Evolutionary conservation across 1,140 invertebrate genomes (phyloP), one percentile per base, ranked within the genome.

Genomic region (Aphaenogaster ashmeadi): DNA sequence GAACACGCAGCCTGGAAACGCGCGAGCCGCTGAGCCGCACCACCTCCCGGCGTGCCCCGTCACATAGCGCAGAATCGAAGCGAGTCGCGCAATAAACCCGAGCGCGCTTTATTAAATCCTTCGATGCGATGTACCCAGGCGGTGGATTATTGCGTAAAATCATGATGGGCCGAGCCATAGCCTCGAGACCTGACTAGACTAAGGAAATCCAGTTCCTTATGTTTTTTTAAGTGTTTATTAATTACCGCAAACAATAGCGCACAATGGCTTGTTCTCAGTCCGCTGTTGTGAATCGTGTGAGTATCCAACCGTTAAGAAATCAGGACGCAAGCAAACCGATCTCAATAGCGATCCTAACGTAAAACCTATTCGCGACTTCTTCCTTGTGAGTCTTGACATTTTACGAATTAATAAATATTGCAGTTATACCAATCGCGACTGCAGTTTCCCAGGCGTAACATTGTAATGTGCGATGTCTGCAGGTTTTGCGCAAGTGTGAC

Each of bases 1-100:
- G 84, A 86, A 86, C 47, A 62, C 87, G 79, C 80, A 38, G 81
- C 54, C 83, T 77, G 67, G 72, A 89, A 90, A 88, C 52, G 71
- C 87, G 62, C 71, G 77, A 62, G 18, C 33, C 21, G 54, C 38
- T 27, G 41, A 69, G 1, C 15, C 71, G 81, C 87, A 56, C 41
- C 41, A 85, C 74, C 87, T 64, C 52, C 62, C 71, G 33, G 72
- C 44, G 54, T 66, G 56, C 58, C 27, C 75, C 41, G 41, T 79
- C 75, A 75, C 77, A 74, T 60, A 71, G 56, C 71, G 78, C 80
- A 71, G 87, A 88, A 88, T 88, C 79, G 87, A 56, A 64, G 38
- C 58, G 77, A 75, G 41, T 69, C 60, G 72, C 47, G 69, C 86
- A 83, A 84, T 81, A 81, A 81, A 72, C 50, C 79, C 50, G 38